These are phyloP conservation scores for Athene cunicularia DNA, from an alignment of 2,113 vertebrate genomes.

Conservation along the genomic window DNA sequence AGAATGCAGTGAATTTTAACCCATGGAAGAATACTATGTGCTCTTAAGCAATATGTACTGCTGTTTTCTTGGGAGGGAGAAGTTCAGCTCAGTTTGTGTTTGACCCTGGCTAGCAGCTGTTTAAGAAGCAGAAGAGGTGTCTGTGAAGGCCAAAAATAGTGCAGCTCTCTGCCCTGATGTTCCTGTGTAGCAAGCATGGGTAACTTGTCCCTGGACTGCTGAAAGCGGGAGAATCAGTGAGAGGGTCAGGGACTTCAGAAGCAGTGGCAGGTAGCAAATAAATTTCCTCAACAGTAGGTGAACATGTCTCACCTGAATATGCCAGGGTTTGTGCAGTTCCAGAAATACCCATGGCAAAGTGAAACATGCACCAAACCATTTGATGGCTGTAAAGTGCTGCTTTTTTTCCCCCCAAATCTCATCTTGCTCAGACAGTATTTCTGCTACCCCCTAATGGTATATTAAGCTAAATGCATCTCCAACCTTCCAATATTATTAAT, in stretches of 20 bases:
- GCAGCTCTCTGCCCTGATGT: neutral
- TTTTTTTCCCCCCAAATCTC: neutral
- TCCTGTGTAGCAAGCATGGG: neutral
- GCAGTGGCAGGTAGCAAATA: constrained; percentile 15
- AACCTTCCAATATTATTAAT: neutral
- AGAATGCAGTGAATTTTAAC: constrained; percentile 43
- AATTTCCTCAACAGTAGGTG: neutral
- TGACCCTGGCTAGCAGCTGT: neutral
- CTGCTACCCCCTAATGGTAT: constrained; percentile 16
- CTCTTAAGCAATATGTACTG: neutral
- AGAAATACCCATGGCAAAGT: neutral
- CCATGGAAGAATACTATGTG: neutral
- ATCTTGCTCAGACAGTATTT: constrained; percentile 28
- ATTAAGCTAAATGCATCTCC: constrained; percentile 11
- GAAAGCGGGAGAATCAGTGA: neutral
- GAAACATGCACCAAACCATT: neutral
- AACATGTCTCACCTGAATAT: neutral
- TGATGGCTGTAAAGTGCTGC: neutral
- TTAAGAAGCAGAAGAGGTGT: neutral
- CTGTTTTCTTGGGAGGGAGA: neutral
- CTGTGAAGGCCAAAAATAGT: neutral
- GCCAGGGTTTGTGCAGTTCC: neutral
- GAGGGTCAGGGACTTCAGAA: neutral
- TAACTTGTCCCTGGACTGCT: neutral
- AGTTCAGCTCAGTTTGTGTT: neutral